Evolutionary conservation across 2,797 vertebrate species (phyloP), one percentile per base, ranked within the genome.

Genomic region (Pagetopsis macropterus): DNA sequence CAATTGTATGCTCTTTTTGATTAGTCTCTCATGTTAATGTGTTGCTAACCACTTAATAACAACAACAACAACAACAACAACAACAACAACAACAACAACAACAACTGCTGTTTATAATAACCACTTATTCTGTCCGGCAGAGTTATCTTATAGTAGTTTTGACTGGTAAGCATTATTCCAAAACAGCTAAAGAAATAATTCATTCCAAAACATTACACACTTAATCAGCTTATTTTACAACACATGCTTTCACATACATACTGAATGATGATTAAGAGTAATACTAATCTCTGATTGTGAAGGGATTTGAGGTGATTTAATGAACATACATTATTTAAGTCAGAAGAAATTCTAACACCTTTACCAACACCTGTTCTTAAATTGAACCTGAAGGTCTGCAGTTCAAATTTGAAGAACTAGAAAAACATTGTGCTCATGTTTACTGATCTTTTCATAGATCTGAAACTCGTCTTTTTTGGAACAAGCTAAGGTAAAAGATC

Each of bases 361-460:
- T 52, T 13, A 33, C 5, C 1, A 1, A 45, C 3, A 40, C 12
- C 19, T 56, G 1, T 15, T 59, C 1, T n/a, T 2, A 55, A 33
- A 19, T 19, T 21, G 3, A n/a, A 48, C 37, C 14, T 15, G 12
- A 23, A 56, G 4, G 50, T 68, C 16, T 19, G 3, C 0, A 54
- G 11, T 10, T n/a, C 7, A 50, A 41, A 23, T 23, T 12, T 44
- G 2, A 45, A 1, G 37, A 46, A n/a, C 21, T 15, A 17, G 5
- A 62, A 31, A 16, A 51, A 23, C 49, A 40, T 41, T 44, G 3
- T n/a, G 40, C 5, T 57, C 4, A 44, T 55, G 9, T 51, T 49
- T 45, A 15, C 67, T 31, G 1, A 33, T 52, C 5, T 51, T 50
- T 70, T 56, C 13, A 27, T 4, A 88, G 84, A 63, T 65, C 70